A percentile compares a stretch with the other conserved stretches of the same genome.
These are phyloP conservation scores for Macrophya annulata DNA, from an alignment of 2,888 invertebrate species.

Conservation along the genomic window DNA sequence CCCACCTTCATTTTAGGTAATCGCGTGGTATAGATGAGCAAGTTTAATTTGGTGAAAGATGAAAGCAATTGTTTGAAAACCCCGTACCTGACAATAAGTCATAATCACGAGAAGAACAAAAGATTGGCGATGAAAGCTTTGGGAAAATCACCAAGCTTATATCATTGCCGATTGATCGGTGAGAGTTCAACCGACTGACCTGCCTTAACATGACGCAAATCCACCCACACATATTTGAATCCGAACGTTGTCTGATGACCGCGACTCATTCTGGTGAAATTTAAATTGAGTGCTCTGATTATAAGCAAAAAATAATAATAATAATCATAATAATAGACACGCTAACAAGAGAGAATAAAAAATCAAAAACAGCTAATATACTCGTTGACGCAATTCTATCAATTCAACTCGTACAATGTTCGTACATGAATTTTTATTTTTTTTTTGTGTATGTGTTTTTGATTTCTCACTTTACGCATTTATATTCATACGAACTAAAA, in stretches of 20 bases:
- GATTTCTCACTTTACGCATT: neutral
- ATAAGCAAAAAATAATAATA: neutral
- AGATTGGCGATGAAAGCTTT: slow-evolving; percentile 24
- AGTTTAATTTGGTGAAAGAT: slow-evolving; percentile 1
- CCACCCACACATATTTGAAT: neutral
- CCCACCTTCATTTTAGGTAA: neutral
- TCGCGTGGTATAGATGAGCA: neutral
- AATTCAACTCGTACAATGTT: neutral
- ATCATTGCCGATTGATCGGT: neutral
- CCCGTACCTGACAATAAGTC: neutral
- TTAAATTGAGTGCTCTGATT: neutral
- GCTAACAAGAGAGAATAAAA: neutral
- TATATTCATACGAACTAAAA: neutral
- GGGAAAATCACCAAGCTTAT: neutral
- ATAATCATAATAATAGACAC: too few relatives aligned
- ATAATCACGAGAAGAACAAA: slow-evolving; percentile 30
- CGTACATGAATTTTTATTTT: neutral
- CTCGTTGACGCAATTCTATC: slow-evolving; percentile 5
- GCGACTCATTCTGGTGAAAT: neutral
- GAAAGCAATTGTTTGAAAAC: slow-evolving; percentile 24
- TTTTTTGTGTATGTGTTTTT: too few relatives aligned
- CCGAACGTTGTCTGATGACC: neutral
- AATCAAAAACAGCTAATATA: neutral
- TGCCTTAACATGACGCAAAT: neutral
- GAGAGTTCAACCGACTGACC: neutral